These are phyloP conservation scores for Anoura caudifer DNA, from an alignment of 2,113 vertebrate genomes.

Conservation along the genomic window DNA sequence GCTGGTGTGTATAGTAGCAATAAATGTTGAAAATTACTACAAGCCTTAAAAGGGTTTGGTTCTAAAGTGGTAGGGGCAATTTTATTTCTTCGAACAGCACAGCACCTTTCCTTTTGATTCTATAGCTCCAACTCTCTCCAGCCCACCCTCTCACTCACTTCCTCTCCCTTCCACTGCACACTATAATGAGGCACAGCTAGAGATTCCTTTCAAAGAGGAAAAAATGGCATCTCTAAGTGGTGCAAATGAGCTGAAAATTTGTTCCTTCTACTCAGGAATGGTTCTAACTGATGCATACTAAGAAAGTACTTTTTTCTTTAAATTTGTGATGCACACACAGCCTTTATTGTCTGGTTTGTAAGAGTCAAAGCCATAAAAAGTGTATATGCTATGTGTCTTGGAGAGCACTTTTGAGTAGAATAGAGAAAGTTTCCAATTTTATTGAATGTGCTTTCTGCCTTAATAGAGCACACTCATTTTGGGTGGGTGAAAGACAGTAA, in stretches of 20 bases:
- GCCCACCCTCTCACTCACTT: neutral
- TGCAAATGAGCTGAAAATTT: slow-evolving; percentile 23
- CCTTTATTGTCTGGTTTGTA: neutral
- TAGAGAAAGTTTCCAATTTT: neutral
- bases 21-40: slow-evolving; percentile 19
- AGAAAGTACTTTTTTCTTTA: neutral
- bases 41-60: slow-evolving; percentile 23
- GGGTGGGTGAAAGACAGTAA: neutral
- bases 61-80: neutral
- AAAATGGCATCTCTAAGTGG: neutral
- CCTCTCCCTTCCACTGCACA: neutral
- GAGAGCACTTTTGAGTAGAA: neutral
- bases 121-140: neutral
- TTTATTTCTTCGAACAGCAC: slow-evolving; percentile 5
- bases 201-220: slow-evolving; percentile 29
- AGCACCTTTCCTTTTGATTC: neutral
- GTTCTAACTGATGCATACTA: neutral
- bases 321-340: neutral
- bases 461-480: neutral
- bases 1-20: neutral
- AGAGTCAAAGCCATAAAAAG: neutral
- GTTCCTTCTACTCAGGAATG: neutral
- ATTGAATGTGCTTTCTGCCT: neutral
- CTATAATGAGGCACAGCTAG: slow-evolving; percentile 8
- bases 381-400: neutral